A percentile compares a stretch with the other conserved stretches of the same genome.
Evolutionary conservation across 2,797 vertebrate genomes (phyloP).

Genomic region (Ambastaia sidthimunki): DNA sequence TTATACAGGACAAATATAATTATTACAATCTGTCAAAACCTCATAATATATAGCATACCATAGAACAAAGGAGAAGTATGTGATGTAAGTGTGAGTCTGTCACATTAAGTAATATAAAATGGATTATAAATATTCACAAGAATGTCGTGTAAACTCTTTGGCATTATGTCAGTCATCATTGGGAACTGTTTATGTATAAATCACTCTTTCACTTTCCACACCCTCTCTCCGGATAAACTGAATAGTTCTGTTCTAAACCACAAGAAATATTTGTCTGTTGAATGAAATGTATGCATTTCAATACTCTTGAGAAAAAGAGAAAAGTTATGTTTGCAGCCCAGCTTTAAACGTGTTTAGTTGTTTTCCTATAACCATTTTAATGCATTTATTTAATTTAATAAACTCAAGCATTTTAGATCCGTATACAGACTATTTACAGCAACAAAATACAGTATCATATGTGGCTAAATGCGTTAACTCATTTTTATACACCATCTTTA

Average conservation of each 20-base stretch:
- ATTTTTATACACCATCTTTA: not conserved
- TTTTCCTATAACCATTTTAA: too few relatives aligned
- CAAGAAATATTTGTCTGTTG: not conserved
- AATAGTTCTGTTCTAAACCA: not conserved
- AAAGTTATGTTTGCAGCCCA: too few relatives aligned
- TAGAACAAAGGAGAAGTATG: not conserved
- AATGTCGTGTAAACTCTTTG: not conserved
- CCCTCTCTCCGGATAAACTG: not conserved
- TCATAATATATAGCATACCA: not conserved
- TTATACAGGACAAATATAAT: not conserved
- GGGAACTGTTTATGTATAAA: slow-evolving; percentile 11
- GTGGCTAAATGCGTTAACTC: too few relatives aligned
- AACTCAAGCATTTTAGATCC: too few relatives aligned
- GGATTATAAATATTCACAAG: not conserved
- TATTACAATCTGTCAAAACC: too few relatives aligned
- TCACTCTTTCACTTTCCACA: not conserved
- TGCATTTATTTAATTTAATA: too few relatives aligned
- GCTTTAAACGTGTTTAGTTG: too few relatives aligned
- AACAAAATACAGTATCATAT: too few relatives aligned
- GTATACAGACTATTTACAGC: too few relatives aligned
- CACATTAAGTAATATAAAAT: not conserved
- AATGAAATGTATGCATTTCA: slow-evolving; percentile 5
- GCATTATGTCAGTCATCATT: not conserved
- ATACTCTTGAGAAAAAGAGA: not conserved
- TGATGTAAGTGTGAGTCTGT: not conserved